These are phyloP conservation scores for Phorcus lineatus DNA, from an alignment of 2,888 invertebrate genomes.

Conservation along the genomic window DNA sequence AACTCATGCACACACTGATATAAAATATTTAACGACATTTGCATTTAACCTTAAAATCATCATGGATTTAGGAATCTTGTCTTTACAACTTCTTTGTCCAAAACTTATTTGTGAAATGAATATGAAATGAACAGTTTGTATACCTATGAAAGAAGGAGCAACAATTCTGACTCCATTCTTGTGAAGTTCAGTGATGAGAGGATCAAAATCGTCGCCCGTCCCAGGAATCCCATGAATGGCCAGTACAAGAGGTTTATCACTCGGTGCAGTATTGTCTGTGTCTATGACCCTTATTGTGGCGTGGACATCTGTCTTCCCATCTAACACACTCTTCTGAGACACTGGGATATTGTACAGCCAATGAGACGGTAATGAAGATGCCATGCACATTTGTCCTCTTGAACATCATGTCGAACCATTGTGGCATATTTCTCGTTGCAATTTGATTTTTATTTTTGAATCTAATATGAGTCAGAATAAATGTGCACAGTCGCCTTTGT, in stretches of 20 bases:
- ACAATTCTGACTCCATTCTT: conserved; percentile 35
- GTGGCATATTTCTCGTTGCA: too few species aligned
- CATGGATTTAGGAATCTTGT: too few species aligned
- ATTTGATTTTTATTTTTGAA: too few species aligned
- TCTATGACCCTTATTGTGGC: conserved; percentile 33
- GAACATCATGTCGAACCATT: too few species aligned
- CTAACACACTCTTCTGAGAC: conserved; percentile 18
- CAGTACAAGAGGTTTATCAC: conserved; percentile 31
- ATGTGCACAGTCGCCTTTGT: too few species aligned
- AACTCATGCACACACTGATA: too few species aligned
- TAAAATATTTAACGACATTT: too few species aligned
- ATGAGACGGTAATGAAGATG: not conserved
- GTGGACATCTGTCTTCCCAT: conserved; percentile 14
- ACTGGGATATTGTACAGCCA: not conserved
- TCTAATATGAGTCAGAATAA: too few species aligned
- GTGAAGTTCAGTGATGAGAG: conserved; percentile 27
- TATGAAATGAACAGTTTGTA: too few species aligned
- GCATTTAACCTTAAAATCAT: too few species aligned
- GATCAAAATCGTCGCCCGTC: conserved; percentile 33
- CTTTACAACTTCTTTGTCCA: too few species aligned
- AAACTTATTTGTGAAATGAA: too few species aligned
- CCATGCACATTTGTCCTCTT: not conserved
- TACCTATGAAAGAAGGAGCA: conserved; percentile 42
- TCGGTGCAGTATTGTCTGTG: conserved; percentile 24
- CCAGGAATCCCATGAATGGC: conserved; percentile 42